Percentiles rank a stretch among this genome's conserved stretches.
These are phyloP conservation scores for Chlorops oryzae DNA, from an alignment of 1,140 invertebrate genomes.

Conservation along the genomic window DNA sequence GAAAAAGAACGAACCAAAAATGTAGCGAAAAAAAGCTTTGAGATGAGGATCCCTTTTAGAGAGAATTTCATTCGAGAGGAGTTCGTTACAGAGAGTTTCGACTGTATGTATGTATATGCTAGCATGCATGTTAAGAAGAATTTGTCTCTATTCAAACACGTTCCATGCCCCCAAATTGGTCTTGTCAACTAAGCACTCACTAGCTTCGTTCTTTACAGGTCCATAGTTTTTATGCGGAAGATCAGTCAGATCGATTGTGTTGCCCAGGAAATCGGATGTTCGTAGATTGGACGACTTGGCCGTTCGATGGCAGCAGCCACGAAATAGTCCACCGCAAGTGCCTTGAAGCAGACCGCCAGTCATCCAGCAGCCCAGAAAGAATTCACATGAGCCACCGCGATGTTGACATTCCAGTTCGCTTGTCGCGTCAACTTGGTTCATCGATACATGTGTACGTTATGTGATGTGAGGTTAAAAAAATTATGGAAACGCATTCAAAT, in stretches of 20 bases:
- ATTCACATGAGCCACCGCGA: constrained; percentile 79
- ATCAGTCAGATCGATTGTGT: constrained; percentile 47
- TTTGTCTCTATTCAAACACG: too few species aligned
- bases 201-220: constrained; percentile 66
- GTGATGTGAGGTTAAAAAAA: constrained; percentile 17
- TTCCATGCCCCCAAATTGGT: too few species aligned
- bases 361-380: constrained; percentile 89
- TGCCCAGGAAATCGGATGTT: constrained; percentile 40
- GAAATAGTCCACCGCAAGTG: constrained; percentile 75
- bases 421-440: constrained; percentile 43
- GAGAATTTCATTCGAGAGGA: too few species aligned
- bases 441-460: constrained; percentile 21
- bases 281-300: constrained; percentile 64
- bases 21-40: too few species aligned
- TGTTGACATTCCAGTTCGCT: constrained; percentile 52
- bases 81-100: too few species aligned
- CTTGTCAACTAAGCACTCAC: constrained; percentile 54
- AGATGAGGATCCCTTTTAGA: too few species aligned
- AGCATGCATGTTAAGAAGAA: neutral
- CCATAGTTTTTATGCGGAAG: constrained; percentile 54
- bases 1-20: too few species aligned
- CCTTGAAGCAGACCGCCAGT: constrained; percentile 80
- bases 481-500: constrained; percentile 19
- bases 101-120: too few species aligned
- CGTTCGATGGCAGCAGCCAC: constrained; percentile 79